Evolutionary conservation across 2,888 invertebrate species (phyloP).

Genomic region (Zeuzera pyrina): DNA sequence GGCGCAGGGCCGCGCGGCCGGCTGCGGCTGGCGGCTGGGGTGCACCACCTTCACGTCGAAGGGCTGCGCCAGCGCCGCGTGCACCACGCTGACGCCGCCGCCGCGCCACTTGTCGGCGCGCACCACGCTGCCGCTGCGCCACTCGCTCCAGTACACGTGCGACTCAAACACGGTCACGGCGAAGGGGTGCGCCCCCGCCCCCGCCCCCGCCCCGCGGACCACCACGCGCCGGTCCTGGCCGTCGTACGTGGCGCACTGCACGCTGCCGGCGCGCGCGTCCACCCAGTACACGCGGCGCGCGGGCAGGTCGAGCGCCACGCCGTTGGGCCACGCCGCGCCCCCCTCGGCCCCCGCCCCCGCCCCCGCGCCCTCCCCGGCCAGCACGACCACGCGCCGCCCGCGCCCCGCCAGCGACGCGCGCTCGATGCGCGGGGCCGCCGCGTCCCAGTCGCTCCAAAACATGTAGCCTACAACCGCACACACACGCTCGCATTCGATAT

Average conservation of each 20-base stretch:
- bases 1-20: slow-evolving; percentile 76
- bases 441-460: slow-evolving; percentile 94
- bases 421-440: slow-evolving; percentile 84
- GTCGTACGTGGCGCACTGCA: slow-evolving; percentile 85
- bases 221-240: slow-evolving; percentile 81
- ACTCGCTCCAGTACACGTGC: slow-evolving; percentile 95
- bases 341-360: slow-evolving; percentile 72
- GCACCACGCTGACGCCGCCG: slow-evolving; percentile 82
- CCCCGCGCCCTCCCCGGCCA: no score
- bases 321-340: slow-evolving; percentile 90
- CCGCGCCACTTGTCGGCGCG: slow-evolving; percentile 92
- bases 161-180: slow-evolving; percentile 89
- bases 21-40: slow-evolving; percentile 49
- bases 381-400: slow-evolving; percentile 73
- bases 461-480: slow-evolving; percentile 73
- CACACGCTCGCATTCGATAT: no score
- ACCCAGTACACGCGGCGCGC: slow-evolving; percentile 86
- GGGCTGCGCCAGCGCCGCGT: slow-evolving; percentile 88
- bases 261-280: no score
- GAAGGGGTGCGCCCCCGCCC: slow-evolving; percentile 90
- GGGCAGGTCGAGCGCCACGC: slow-evolving; percentile 84
- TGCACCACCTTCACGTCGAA: slow-evolving; percentile 87
- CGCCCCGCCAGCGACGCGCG: slow-evolving; percentile 86
- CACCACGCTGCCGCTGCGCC: slow-evolving; percentile 90
- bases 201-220: slow-evolving; percentile 80